Conservation (phyloP, 2,113 vertebrate genomes). For the Eulemur macaco region DNA sequence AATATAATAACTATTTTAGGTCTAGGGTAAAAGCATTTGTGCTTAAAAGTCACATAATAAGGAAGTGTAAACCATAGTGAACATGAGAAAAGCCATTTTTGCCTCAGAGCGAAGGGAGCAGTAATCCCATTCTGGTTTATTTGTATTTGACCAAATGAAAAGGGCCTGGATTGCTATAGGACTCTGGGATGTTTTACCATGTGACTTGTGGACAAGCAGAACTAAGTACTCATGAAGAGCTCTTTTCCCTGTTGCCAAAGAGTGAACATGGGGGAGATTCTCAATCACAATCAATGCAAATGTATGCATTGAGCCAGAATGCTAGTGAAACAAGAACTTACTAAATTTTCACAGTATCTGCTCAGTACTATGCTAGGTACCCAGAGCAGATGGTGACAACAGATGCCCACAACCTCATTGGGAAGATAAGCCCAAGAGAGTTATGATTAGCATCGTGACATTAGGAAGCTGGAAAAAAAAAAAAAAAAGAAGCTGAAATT, state of each 20-base stretch:
- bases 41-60: constrained; percentile 36
- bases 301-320: background rate
- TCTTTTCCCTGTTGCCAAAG: constrained; percentile 11
- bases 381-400: constrained; percentile 38
- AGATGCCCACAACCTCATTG: background rate
- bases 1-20: constrained; percentile 13
- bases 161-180: background rate
- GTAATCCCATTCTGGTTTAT: constrained; percentile 14
- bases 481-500: constrained; percentile 6
- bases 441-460: constrained; percentile 4
- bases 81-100: constrained; percentile 1
- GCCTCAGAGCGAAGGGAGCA: background rate
- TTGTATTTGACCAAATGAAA: constrained; percentile 38
- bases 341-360: background rate
- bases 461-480: constrained; percentile 1
- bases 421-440: background rate
- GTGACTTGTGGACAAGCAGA: background rate
- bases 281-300: background rate
- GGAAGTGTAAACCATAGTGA: constrained; percentile 17
- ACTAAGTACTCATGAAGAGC: background rate
- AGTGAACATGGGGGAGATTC: background rate
- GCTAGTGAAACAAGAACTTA: background rate
- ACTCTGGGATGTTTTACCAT: background rate
- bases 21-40: constrained; percentile 33
- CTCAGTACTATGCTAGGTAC: background rate